Conservation (phyloP, 2,888 invertebrate genomes). For the Zygogramma bicolorata region DNA sequence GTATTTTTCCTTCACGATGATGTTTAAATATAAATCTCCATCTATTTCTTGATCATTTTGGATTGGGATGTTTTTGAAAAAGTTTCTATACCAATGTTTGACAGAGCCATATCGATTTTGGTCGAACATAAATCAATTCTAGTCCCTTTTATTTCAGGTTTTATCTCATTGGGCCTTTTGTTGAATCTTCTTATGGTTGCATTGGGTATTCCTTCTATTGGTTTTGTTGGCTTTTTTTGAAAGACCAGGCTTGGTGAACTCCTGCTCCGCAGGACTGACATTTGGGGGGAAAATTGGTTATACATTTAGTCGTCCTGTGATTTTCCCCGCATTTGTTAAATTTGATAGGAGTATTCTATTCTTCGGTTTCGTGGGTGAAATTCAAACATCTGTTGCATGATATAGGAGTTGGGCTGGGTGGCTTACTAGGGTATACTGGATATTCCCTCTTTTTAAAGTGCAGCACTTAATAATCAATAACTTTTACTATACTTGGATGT, state of each 20-base stretch:
- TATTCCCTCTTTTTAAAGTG: constrained; percentile 11
- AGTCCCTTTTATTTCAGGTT: not conserved
- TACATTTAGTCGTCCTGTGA: too few species aligned
- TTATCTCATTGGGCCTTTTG: not conserved
- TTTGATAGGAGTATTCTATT: not conserved
- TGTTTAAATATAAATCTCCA: not conserved
- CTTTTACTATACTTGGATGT: constrained; percentile 21
- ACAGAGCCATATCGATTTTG: too few species aligned
- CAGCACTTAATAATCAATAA: constrained; percentile 20
- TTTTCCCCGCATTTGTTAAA: constrained; percentile 22
- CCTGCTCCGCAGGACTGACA: not conserved
- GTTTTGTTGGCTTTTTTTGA: constrained; percentile 5
- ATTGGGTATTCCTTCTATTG: not conserved
- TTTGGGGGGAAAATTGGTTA: not conserved
- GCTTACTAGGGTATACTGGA: constrained; percentile 15
- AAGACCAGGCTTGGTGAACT: constrained; percentile 10
- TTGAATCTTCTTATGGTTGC: constrained; percentile 9
- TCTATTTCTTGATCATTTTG: not conserved
- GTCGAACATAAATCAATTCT: too few species aligned
- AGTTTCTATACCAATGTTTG: not conserved
- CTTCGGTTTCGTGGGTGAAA: constrained; percentile 20
- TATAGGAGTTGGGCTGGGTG: constrained; percentile 20
- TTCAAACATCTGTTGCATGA: constrained; percentile 21
- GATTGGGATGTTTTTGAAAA: not conserved
- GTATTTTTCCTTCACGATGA: not conserved